Base-by-base conservation (phyloP, 1,140 invertebrate genomes). In the Streblospio benedicti region DNA sequence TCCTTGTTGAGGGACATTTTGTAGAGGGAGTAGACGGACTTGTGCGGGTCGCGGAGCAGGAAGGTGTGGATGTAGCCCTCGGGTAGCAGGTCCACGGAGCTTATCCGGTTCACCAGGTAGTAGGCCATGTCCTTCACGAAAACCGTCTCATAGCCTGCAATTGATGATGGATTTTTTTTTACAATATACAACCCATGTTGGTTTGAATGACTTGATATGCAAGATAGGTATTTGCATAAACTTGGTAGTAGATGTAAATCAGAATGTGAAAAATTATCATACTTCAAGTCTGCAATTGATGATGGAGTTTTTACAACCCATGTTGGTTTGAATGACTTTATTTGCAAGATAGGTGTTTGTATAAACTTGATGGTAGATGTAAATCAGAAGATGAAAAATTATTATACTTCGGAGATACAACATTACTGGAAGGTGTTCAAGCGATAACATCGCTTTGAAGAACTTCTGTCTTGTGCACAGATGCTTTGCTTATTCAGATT, bases 41-140 rank as follows among this genome's bases (percentile, higher is more conserved):
- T 65, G 23, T 57, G 27, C 6, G 63, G 63, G 44, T 65, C 52
- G n/a, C 63, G 25, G 18, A 65, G 35, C 2, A 65, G 60, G 38
- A 65, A 65, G 2, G 63, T 62, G 44, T 65, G 63, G 2, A 47
- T 23, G 56, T 41, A 65, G 28, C 51, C 51, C 0, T 62, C 60
- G 2, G 63, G 60, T 6, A 65, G 23, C 27, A 25, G 59, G 14
- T 52, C 43, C n/a, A 43, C n/a, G 1, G 44, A 32, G 30, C 59
- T 52, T 27, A 65, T 28, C 3, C 51, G 43, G 14, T 58, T 49
- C 16, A 55, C 59, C 50, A 65, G 45, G 55, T 62, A 65, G 35
- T 65, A 65, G 20, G 63, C 63, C 63, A 65, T 65, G 44, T 65
- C 63, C 28, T 65, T 65, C 9, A 62, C 60, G 44, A 65, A 65